These are phyloP conservation scores for Keiferia lycopersicella DNA, from an alignment of 2,888 invertebrate genomes.

Conservation along the genomic window DNA sequence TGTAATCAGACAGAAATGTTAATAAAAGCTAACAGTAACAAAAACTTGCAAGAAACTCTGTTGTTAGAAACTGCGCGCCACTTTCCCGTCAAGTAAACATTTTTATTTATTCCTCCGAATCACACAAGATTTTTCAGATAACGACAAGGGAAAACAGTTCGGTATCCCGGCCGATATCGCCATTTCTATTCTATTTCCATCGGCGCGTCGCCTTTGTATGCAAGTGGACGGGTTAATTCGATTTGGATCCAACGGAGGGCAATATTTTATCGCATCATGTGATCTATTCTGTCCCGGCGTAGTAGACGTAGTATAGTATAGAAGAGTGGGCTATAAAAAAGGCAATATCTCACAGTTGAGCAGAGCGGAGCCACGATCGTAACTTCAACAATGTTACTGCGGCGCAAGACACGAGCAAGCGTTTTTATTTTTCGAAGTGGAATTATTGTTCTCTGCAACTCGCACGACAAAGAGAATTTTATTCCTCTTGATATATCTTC, in stretches of 20 bases:
- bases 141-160: constrained; percentile 65
- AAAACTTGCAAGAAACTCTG: background rate
- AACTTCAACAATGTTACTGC: constrained; percentile 79
- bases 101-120: constrained; percentile 44
- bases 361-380: constrained; percentile 75
- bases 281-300: constrained; percentile 77
- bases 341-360: constrained; percentile 81
- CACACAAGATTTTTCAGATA: constrained; percentile 46
- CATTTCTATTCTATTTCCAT: constrained; percentile 58
- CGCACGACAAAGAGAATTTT: background rate
- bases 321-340: constrained; percentile 80
- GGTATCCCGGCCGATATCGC: constrained; percentile 70
- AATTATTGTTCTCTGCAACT: constrained; percentile 48
- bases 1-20: background rate
- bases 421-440: constrained; percentile 67
- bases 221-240: constrained; percentile 81
- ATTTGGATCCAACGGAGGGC: constrained; percentile 75
- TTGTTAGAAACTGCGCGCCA: background rate
- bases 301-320: constrained; percentile 59
- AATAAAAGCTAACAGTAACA: background rate
- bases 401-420: constrained; percentile 60
- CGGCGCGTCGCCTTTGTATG: constrained; percentile 76
- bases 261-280: constrained; percentile 81
- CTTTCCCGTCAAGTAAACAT: constrained; percentile 36
- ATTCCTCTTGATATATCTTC: background rate